Conservation (phyloP, 2,888 invertebrate species). For the Drosophila putrida region DNA sequence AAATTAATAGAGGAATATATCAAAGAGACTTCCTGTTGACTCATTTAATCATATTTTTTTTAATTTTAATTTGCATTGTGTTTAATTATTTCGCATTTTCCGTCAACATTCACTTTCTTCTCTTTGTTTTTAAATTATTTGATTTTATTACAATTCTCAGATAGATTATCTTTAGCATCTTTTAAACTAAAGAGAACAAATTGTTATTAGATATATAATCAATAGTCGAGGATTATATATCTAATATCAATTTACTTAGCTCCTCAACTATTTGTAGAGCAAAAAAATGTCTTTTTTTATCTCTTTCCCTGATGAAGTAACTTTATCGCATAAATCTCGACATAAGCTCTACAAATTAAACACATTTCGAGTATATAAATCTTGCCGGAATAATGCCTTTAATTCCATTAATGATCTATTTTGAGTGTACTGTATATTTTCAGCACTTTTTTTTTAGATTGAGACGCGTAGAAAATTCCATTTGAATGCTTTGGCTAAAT, state of each 20-base stretch:
- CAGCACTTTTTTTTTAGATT: neutral
- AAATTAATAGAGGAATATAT: neutral
- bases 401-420: neutral
- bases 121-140: neutral
- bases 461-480: neutral
- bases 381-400: neutral
- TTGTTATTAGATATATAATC: too few relatives aligned
- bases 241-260: neutral
- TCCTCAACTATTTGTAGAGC: neutral
- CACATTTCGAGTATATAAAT: conserved; percentile 9
- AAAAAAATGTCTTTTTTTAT: neutral
- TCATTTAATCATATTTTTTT: neutral
- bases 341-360: neutral
- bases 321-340: conserved; percentile 3
- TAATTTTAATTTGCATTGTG: conserved; percentile 3
- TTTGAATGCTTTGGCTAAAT: neutral
- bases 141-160: conserved; percentile 3
- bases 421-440: neutral
- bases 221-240: too few relatives aligned
- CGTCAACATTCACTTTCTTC: neutral
- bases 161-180: neutral
- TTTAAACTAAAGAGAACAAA: too few relatives aligned
- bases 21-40: neutral
- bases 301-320: neutral
- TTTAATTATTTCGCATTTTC: conserved; percentile 1